These are phyloP conservation scores for Lepus americanus DNA, from an alignment of 2,113 vertebrate genomes.

Conservation along the genomic window DNA sequence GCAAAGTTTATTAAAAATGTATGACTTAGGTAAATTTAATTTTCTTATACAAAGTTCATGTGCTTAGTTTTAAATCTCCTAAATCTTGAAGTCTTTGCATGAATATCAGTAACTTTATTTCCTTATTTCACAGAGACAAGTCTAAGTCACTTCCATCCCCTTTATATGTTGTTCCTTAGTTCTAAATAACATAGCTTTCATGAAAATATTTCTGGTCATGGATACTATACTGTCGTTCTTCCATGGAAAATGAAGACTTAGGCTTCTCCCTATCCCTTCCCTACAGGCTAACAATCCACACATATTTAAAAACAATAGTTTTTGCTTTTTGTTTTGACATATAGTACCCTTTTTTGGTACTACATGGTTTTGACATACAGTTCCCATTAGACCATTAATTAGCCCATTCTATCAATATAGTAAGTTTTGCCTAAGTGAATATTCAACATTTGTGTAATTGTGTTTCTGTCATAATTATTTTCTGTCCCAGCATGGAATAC, in stretches of 20 bases:
- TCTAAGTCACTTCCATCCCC: accelerated
- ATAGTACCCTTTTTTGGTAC: too few species aligned
- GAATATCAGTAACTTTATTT: not conserved
- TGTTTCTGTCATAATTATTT: not conserved
- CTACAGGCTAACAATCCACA: not conserved
- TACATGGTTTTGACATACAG: too few species aligned
- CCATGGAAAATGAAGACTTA: conserved; percentile 8
- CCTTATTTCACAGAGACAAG: not conserved
- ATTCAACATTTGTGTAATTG: not conserved
- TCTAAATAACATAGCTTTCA: not conserved
- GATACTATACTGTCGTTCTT: not conserved
- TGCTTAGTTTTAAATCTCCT: not conserved
- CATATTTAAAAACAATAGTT: too few species aligned
- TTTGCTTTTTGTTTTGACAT: too few species aligned
- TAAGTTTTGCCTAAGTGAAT: not conserved
- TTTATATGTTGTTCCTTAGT: not conserved
- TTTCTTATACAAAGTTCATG: not conserved
- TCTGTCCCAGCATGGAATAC: not conserved
- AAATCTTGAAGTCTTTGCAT: not conserved
- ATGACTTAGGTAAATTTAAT: not conserved
- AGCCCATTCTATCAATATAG: not conserved
- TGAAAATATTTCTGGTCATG: not conserved
- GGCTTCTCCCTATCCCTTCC: accelerated
- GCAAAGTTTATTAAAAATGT: not conserved
- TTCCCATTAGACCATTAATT: not conserved